phyloP scores from a whole-genome alignment of 2,888 invertebrate species.

The Mimumesa dahlbomi region DNA sequence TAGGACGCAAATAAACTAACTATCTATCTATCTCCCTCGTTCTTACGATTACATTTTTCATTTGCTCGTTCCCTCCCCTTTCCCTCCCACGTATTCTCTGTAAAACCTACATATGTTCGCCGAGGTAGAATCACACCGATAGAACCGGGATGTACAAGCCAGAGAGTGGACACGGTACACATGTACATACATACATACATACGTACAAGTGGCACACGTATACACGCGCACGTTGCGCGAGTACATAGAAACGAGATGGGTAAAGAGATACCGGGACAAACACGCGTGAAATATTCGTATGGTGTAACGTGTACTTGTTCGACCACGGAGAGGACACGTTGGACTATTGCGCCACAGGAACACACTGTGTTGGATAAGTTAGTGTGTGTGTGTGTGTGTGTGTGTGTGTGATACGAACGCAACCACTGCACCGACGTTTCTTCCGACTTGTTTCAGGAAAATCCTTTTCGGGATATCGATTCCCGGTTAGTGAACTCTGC shows the following conservation, averaged over 20 bases:
- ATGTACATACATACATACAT: too few relatives aligned
- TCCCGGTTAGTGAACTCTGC: neutral
- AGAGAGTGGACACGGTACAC: neutral
- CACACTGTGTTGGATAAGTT: too few relatives aligned
- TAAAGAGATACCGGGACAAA: slow-evolving; percentile 14
- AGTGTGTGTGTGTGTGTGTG: neutral
- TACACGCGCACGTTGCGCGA: too few relatives aligned
- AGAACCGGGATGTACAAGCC: neutral
- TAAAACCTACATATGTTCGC: too few relatives aligned
- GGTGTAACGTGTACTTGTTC: slow-evolving; percentile 1
- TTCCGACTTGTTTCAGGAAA: neutral
- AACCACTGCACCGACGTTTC: neutral
- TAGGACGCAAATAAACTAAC: too few relatives aligned
- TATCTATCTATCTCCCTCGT: too few relatives aligned
- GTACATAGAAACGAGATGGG: neutral
- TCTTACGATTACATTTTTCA: too few relatives aligned
- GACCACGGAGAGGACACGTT: slow-evolving; percentile 17
- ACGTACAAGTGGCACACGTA: neutral
- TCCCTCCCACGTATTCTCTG: too few relatives aligned
- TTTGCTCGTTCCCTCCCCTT: too few relatives aligned
- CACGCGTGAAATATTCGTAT: slow-evolving; percentile 32
- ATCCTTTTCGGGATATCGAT: neutral
- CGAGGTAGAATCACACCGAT: neutral
- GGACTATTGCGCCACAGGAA: slow-evolving; percentile 1
- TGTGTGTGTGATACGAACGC: neutral